Conservation (phyloP, 2,797 vertebrate species). For the Petrocephalus schoutedeni region DNA sequence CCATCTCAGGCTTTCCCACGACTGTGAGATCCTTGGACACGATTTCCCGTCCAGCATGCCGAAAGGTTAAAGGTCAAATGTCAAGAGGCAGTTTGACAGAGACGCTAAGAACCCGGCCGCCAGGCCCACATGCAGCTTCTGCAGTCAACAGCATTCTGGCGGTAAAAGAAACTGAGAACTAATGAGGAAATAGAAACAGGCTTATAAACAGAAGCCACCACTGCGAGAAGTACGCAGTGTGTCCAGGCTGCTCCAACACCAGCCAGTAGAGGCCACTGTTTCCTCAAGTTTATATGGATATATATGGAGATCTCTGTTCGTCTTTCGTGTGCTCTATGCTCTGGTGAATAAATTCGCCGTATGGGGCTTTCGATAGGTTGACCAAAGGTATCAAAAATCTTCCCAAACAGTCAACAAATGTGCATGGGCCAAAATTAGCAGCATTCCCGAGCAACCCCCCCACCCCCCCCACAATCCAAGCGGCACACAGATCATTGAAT, state of each 20-base stretch:
- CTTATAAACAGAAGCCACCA: background rate
- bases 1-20: background rate
- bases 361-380: background rate
- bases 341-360: background rate
- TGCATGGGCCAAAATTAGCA: constrained; percentile 1
- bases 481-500: background rate
- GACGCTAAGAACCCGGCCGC: background rate
- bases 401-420: background rate
- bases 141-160: background rate
- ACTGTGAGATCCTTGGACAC: background rate
- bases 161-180: background rate
- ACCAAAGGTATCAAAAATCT: background rate
- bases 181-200: background rate
- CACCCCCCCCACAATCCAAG: background rate
- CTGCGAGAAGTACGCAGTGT: background rate
- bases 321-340: background rate
- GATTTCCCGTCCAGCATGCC: background rate
- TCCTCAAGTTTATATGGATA: background rate
- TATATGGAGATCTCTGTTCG: background rate
- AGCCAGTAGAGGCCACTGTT: background rate
- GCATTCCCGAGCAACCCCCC: background rate
- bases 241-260: background rate
- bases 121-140: background rate
- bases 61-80: constrained; percentile 13
- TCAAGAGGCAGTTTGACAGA: constrained; percentile 22